Conservation (phyloP, 1,140 invertebrate species). For the Drosophila funebris region DNA sequence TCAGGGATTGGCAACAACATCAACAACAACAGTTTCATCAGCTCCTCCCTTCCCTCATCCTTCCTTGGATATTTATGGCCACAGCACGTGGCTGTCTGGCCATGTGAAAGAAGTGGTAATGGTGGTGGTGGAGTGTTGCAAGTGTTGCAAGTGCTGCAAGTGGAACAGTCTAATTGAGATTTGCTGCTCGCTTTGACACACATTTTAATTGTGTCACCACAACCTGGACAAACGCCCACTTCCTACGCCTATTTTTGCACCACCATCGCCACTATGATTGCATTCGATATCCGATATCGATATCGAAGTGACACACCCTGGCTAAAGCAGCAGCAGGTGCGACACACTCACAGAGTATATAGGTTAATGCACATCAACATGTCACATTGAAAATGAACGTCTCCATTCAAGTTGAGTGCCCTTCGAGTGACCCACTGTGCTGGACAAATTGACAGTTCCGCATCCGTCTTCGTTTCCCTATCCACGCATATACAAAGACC, state of each 20-base stretch:
- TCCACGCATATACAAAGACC: not conserved
- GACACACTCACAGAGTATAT: constrained; percentile 17
- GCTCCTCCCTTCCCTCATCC: not conserved
- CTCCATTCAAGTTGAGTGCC: not conserved
- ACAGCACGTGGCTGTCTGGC: constrained; percentile 2
- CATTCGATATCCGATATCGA: constrained; percentile 7
- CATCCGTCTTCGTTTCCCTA: not conserved
- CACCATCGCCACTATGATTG: not conserved
- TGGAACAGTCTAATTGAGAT: constrained; percentile 48
- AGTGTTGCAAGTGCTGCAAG: not conserved
- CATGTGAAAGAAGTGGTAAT: not conserved
- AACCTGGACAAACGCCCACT: constrained; percentile 7
- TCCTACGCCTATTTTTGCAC: not conserved
- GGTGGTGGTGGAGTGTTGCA: not conserved
- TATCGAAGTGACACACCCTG: constrained; percentile 2
- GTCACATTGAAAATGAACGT: not conserved
- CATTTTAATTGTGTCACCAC: constrained; percentile 52
- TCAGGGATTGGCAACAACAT: constrained; percentile 15
- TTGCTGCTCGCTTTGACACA: constrained; percentile 39
- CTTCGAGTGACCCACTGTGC: not conserved
- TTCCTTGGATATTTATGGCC: constrained; percentile 16
- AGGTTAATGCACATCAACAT: constrained; percentile 47
- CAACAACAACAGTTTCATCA: constrained; percentile 4
- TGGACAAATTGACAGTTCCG: constrained; percentile 5
- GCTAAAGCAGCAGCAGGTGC: not conserved